Percentiles rank a stretch among this genome's conserved stretches.
Conservation (phyloP, 2,113 vertebrate genomes). For the Hymenochirus boettgeri region DNA sequence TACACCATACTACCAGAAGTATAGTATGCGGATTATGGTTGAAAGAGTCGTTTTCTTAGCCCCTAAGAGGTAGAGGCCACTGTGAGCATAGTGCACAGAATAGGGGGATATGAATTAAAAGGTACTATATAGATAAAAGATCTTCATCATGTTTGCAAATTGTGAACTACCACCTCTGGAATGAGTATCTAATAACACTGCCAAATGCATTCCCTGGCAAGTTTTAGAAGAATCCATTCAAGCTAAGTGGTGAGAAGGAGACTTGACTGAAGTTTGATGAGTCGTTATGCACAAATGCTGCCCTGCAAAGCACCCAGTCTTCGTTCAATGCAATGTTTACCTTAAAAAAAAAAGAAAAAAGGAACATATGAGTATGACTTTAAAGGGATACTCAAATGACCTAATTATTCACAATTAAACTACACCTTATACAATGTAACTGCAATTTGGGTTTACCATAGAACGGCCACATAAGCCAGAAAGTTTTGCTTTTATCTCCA, state of each 20-base stretch:
- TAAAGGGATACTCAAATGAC: too few species aligned
- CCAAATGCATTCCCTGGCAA: not conserved
- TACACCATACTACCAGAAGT: too few species aligned
- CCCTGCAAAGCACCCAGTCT: slow-evolving; percentile 80
- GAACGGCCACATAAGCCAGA: too few species aligned
- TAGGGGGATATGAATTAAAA: not conserved
- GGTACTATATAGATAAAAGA: not conserved
- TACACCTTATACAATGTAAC: too few species aligned
- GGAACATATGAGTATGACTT: too few species aligned
- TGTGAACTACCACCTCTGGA: too few species aligned
- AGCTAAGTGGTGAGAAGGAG: not conserved
- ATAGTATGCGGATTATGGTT: too few species aligned
- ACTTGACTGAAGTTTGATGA: not conserved
- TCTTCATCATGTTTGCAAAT: not conserved
- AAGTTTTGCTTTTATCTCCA: too few species aligned
- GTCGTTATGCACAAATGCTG: slow-evolving; percentile 59
- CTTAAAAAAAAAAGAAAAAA: slow-evolving; percentile 60
- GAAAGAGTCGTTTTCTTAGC: too few species aligned
- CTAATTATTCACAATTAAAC: too few species aligned
- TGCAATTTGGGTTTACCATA: too few species aligned
- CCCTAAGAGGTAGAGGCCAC: too few species aligned
- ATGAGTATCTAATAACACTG: not conserved
- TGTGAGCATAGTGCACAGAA: not conserved
- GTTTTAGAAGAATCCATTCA: not conserved
- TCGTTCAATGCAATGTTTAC: slow-evolving; percentile 86